Conservation (phyloP, 2,113 vertebrate species). For the Rhabdornis inornatus region DNA sequence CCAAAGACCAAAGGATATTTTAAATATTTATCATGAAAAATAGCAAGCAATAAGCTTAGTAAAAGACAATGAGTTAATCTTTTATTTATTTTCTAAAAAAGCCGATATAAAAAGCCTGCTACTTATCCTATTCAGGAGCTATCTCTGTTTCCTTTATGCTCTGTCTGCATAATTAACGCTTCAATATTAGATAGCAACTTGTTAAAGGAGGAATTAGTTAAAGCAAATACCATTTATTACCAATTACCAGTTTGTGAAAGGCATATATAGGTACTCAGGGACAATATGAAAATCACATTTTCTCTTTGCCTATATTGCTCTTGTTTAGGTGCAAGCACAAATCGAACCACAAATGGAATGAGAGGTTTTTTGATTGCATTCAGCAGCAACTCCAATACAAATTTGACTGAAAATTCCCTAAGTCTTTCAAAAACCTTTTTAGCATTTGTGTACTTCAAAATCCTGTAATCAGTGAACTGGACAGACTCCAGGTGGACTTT, state of each 20-base stretch:
- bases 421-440: neutral
- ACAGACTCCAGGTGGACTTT: neutral
- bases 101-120: neutral
- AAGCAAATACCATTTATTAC: neutral
- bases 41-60: neutral
- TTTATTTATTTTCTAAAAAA: slow-evolving; percentile 2
- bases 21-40: neutral
- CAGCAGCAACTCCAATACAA: neutral
- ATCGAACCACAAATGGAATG: neutral
- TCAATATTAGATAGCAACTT: neutral
- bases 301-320: neutral
- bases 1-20: neutral
- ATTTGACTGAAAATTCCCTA: neutral
- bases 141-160: neutral
- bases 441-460: neutral
- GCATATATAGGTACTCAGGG: neutral
- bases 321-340: neutral
- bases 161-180: neutral
- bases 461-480: neutral
- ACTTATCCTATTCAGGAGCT: neutral
- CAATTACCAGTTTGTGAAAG: neutral
- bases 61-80: neutral
- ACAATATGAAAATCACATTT: neutral
- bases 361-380: neutral
- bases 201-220: neutral